Evolutionary conservation across 2,797 vertebrate genomes (phyloP).

Genomic region (Phataginus tricuspis): DNA sequence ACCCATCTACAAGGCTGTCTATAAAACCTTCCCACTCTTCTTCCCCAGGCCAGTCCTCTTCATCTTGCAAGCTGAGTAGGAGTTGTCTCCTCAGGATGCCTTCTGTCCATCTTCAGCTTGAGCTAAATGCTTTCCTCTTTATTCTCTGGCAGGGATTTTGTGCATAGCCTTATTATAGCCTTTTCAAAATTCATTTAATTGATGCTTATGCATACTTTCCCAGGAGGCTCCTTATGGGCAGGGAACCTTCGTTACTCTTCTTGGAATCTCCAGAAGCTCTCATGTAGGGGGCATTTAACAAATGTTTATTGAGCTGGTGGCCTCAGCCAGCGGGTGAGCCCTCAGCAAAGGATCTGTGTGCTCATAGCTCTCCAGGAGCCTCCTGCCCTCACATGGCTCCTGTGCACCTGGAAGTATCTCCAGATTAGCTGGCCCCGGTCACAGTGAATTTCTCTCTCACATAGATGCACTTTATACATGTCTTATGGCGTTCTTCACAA

Average conservation of each 20-base stretch:
- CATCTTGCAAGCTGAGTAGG: background rate
- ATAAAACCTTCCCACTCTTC: background rate
- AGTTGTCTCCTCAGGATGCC: background rate
- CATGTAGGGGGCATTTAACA: background rate
- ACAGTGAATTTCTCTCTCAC: background rate
- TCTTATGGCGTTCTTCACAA: background rate
- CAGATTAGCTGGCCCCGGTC: rapidly evolving
- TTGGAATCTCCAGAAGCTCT: background rate
- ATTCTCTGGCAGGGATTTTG: background rate
- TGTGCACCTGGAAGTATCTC: background rate
- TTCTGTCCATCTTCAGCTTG: background rate
- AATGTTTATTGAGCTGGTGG: background rate
- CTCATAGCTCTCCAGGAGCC: background rate
- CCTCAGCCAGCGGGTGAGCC: background rate
- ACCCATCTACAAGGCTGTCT: background rate
- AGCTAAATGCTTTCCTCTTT: background rate
- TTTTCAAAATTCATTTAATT: background rate
- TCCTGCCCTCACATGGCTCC: background rate
- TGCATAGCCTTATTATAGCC: background rate
- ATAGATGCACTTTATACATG: background rate
- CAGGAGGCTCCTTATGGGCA: background rate
- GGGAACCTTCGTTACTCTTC: background rate
- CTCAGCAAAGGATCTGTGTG: background rate
- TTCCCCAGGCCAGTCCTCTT: background rate
- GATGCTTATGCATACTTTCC: background rate